phyloP scores from a whole-genome alignment of 2,888 invertebrate genomes.

The Blera fallax region DNA sequence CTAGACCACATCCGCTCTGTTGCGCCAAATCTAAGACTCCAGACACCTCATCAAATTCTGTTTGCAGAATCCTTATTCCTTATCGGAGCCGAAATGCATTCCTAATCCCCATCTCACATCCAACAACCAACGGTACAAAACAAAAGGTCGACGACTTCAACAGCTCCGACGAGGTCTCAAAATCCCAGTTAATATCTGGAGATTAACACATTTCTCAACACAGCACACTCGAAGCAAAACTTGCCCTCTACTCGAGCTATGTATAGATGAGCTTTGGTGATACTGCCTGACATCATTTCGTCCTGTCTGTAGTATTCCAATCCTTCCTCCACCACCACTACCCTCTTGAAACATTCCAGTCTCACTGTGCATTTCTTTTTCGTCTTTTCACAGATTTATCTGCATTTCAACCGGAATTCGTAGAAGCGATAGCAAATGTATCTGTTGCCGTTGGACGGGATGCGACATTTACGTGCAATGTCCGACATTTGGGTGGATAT shows the following conservation, averaged over 20 bases:
- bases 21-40: too few relatives aligned
- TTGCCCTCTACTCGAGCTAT: background rate
- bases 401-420: constrained; percentile 91
- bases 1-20: too few relatives aligned
- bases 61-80: too few relatives aligned
- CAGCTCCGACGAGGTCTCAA: background rate
- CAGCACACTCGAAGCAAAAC: constrained; percentile 8
- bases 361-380: background rate
- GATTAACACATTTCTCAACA: constrained; percentile 49
- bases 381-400: constrained; percentile 84
- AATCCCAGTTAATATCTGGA: constrained; percentile 39
- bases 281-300: constrained; percentile 30
- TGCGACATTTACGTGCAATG: constrained; percentile 93
- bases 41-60: too few relatives aligned
- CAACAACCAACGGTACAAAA: constrained; percentile 1
- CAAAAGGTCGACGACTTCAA: constrained; percentile 28
- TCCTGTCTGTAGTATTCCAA: constrained; percentile 5
- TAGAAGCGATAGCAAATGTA: constrained; percentile 91
- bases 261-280: constrained; percentile 3
- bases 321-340: background rate
- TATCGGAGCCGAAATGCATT: background rate
- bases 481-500: constrained; percentile 93
- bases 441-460: constrained; percentile 93
- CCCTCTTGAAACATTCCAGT: constrained; percentile 8
- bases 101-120: constrained; percentile 5